Conservation (phyloP, 92 coral and sea anemone genomes). For the Isaurus tuberculatus region DNA sequence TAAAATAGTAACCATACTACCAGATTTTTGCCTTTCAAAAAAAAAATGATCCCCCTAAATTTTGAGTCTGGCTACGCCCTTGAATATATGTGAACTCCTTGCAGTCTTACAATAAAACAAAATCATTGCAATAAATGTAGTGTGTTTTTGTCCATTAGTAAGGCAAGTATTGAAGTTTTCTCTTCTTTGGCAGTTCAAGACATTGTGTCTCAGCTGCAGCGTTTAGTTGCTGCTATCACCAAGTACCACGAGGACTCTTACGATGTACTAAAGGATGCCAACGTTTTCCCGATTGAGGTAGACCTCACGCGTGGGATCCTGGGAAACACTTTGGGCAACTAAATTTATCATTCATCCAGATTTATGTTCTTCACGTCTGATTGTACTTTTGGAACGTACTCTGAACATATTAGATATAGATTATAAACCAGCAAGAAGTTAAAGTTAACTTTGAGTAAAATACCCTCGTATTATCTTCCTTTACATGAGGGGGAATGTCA, state of each 20-base stretch:
- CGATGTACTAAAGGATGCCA: slow-evolving; percentile 88
- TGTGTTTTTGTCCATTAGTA: background rate
- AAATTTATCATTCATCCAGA: background rate
- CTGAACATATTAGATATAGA: too few relatives aligned
- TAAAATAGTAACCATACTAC: too few relatives aligned
- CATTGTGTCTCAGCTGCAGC: slow-evolving; percentile 95
- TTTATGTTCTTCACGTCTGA: too few relatives aligned
- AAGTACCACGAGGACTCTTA: slow-evolving; percentile 89
- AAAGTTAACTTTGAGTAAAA: too few relatives aligned
- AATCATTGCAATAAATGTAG: background rate
- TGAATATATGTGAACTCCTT: background rate
- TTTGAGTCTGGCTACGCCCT: too few relatives aligned
- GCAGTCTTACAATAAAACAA: background rate
- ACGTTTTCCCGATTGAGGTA: slow-evolving; percentile 98
- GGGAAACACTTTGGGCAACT: slow-evolving; percentile 79
- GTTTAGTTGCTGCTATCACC: slow-evolving; percentile 94
- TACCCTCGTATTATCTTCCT: too few relatives aligned
- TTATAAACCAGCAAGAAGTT: too few relatives aligned
- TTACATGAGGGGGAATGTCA: too few relatives aligned
- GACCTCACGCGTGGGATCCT: slow-evolving; percentile 97
- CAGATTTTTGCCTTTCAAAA: too few relatives aligned
- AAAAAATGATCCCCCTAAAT: too few relatives aligned
- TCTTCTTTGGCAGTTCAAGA: slow-evolving; percentile 86
- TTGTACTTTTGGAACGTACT: too few relatives aligned
- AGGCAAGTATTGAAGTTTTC: background rate